These are phyloP conservation scores for Bambusicola thoracicus DNA, from an alignment of 2,113 vertebrate genomes.

Conservation along the genomic window DNA sequence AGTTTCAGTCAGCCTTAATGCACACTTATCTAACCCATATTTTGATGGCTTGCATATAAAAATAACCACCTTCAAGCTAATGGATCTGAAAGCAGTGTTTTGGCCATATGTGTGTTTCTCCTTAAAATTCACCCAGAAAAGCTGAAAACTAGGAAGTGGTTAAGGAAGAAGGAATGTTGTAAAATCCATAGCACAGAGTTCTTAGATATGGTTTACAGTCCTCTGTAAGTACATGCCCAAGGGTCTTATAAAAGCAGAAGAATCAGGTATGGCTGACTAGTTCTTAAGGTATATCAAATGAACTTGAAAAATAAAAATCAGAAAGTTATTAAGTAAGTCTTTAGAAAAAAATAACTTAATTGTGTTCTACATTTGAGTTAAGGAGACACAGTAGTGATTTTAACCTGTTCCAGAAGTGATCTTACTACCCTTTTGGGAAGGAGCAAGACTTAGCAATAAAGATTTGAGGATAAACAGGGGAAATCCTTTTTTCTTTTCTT, in stretches of 20 bases:
- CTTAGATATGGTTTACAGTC: background rate
- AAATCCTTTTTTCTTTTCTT: rapidly evolving
- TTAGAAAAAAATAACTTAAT: background rate
- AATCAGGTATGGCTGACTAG: background rate
- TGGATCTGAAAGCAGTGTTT: background rate
- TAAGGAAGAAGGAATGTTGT: background rate
- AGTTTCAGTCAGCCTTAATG: background rate
- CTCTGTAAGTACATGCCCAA: background rate
- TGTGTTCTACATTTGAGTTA: background rate
- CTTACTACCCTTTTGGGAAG: background rate
- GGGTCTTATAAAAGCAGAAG: background rate
- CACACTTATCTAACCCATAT: background rate
- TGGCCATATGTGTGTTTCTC: background rate
- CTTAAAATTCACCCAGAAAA: background rate
- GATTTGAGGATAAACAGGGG: background rate
- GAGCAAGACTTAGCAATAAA: background rate
- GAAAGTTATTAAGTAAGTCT: background rate
- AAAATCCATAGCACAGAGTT: background rate
- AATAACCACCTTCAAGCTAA: background rate
- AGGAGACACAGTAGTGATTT: background rate
- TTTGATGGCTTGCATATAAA: background rate
- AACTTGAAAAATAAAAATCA: background rate
- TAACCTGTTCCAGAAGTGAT: background rate
- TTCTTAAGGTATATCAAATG: background rate
- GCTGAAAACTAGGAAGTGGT: background rate